Conservation (phyloP, 2,797 vertebrate species). For the Erethizon dorsatum region DNA sequence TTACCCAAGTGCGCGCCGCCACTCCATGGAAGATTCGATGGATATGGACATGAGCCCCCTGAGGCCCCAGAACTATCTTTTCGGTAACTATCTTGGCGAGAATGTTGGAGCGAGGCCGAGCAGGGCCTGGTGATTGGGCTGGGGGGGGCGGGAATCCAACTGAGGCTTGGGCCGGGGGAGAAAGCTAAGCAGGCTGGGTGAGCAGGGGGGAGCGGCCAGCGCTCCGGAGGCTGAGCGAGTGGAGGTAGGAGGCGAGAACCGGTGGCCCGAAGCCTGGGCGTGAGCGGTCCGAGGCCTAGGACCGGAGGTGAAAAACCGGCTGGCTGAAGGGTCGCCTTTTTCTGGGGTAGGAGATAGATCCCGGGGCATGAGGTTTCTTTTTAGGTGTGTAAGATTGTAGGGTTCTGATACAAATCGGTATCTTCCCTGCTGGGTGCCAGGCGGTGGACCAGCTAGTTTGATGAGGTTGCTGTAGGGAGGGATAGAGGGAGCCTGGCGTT, state of each 20-base stretch:
- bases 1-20: conserved; percentile 50
- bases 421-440: not conserved
- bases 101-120: not conserved
- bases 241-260: not conserved
- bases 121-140: conserved; percentile 64
- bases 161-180: not conserved
- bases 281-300: not conserved
- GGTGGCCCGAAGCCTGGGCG: not conserved
- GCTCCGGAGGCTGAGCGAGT: too few relatives aligned
- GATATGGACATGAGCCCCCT: conserved; percentile 93
- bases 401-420: accelerated
- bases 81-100: conserved; percentile 90
- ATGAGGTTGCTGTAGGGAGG: not conserved
- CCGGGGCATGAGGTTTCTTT: accelerated
- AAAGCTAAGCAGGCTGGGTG: not conserved
- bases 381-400: not conserved
- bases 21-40: conserved; percentile 89
- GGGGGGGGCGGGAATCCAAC: not conserved
- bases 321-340: too few relatives aligned
- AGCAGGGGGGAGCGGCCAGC: not conserved
- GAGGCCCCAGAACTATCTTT: conserved; percentile 96
- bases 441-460: not conserved
- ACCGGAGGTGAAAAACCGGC: not conserved
- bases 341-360: accelerated
- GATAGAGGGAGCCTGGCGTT: accelerated